These are phyloP conservation scores for Portunus trituberculatus DNA, from an alignment of 1,140 invertebrate species.

Conservation along the genomic window DNA sequence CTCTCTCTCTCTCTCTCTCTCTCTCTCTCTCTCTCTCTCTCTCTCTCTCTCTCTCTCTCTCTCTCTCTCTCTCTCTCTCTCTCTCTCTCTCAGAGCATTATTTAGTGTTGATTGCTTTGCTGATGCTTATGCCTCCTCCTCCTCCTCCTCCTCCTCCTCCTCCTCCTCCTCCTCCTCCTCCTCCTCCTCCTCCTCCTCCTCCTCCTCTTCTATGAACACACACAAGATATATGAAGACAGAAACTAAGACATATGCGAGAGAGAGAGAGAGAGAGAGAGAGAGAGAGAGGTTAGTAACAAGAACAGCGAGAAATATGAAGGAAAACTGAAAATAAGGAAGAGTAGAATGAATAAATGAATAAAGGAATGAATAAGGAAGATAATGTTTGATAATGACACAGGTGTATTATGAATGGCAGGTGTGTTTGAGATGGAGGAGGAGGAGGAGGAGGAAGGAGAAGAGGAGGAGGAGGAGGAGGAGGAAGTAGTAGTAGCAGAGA, in stretches of 20 bases:
- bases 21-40: constrained; percentile 3
- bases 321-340: neutral
- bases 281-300: neutral
- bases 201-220: neutral
- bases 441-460: neutral
- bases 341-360: neutral
- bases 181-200: constrained; percentile 47
- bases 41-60: neutral
- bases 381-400: no score
- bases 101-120: neutral
- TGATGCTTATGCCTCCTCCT: neutral
- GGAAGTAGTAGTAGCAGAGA: no score
- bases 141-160: constrained; percentile 41
- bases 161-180: constrained; percentile 49
- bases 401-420: neutral
- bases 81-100: neutral
- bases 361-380: neutral
- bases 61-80: constrained; percentile 18
- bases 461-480: no score
- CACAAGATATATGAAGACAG: constrained; percentile 1
- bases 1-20: constrained; percentile 20
- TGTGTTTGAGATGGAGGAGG: neutral
- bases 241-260: neutral
- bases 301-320: neutral
- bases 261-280: constrained; percentile 20